Percentiles rank a stretch among this genome's conserved stretches.
These are phyloP conservation scores for Cryptotis parvus DNA, from an alignment of 2,113 vertebrate species.

Conservation along the genomic window DNA sequence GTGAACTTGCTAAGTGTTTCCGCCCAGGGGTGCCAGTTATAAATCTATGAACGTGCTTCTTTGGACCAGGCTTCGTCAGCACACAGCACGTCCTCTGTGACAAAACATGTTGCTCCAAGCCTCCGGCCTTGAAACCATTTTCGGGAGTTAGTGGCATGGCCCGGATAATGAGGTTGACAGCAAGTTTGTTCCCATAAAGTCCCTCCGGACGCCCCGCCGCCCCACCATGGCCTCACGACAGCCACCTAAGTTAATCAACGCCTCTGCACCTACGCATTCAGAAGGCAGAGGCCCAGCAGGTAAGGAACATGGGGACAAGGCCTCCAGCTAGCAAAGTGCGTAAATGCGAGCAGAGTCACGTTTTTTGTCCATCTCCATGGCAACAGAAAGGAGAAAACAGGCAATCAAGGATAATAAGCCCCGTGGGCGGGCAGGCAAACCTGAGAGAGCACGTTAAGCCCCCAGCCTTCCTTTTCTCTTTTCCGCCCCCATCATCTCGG, in stretches of 20 bases:
- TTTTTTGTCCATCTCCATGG: slow-evolving; percentile 69
- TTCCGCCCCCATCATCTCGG: slow-evolving; percentile 50
- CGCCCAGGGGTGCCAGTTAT: no score
- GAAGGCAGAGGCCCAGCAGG: slow-evolving; percentile 59
- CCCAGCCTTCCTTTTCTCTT: slow-evolving; percentile 53
- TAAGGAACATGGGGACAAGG: slow-evolving; percentile 14
- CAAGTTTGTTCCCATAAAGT: background rate
- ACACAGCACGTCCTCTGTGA: background rate
- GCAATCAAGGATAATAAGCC: slow-evolving; percentile 80
- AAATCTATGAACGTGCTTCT: background rate
- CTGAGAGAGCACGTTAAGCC: slow-evolving; percentile 64
- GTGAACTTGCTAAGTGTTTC: background rate
- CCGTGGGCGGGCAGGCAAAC: slow-evolving; percentile 73
- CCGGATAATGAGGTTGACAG: background rate
- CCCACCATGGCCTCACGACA: background rate
- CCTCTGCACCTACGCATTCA: background rate
- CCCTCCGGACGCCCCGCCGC: background rate
- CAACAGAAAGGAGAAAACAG: slow-evolving; percentile 75
- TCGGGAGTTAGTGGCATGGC: background rate
- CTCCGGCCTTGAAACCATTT: background rate
- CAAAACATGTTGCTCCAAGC: background rate
- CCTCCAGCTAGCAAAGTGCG: slow-evolving; percentile 60
- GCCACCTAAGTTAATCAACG: slow-evolving; percentile 38
- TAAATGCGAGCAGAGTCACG: slow-evolving; percentile 64
- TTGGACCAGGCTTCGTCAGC: background rate